Evolutionary conservation across 2,113 vertebrate species (phyloP), one percentile per base, ranked within the genome.

Genomic region (Hiodon alosoides): DNA sequence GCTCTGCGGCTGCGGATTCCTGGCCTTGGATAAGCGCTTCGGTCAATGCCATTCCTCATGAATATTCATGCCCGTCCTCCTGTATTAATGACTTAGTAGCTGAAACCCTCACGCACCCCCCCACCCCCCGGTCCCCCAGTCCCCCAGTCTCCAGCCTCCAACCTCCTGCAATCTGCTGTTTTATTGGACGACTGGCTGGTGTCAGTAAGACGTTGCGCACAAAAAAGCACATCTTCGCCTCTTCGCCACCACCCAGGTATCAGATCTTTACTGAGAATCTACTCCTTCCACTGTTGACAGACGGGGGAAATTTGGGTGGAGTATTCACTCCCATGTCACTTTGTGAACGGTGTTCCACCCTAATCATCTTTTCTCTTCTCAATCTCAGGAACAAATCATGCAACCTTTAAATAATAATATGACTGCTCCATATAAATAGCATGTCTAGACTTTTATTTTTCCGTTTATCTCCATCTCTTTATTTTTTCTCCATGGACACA

Each of bases 321-420:
- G 31, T 31, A 31, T 31, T 31, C 31, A 31, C 31, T 31, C 31
- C 31, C 31, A 31, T 31, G 31, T 31, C 31, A 31, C 31, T 31
- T 31, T 31, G 31, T 31, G 31, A 31, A 31, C 31, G 31, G 31
- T 31, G 31, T 31, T 31, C 31, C 31, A 31, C 31, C 31, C 31
- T 31, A 31, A 31, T 31, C 31, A 31, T 31, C 31, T 31, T 31
- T 31, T 31, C 31, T 31, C 31, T 31, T 31, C 31, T 31, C 31
- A 31, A 31, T 31, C 31, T 31, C 31, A 31, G 31, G 31, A 31
- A 78, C 50, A 76, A 74, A 16, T 69, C 76, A 53, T 74, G 66
- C 78, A 80, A 85, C 85, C 87, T 88, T 86, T 87, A 84, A 84
- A 78, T 82, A 88, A 87, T 87, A 83, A 86, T 77, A 81, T 8